phyloP scores from a whole-genome alignment of 2,797 vertebrate species.

The Sternarchorhynchus goeldii region DNA sequence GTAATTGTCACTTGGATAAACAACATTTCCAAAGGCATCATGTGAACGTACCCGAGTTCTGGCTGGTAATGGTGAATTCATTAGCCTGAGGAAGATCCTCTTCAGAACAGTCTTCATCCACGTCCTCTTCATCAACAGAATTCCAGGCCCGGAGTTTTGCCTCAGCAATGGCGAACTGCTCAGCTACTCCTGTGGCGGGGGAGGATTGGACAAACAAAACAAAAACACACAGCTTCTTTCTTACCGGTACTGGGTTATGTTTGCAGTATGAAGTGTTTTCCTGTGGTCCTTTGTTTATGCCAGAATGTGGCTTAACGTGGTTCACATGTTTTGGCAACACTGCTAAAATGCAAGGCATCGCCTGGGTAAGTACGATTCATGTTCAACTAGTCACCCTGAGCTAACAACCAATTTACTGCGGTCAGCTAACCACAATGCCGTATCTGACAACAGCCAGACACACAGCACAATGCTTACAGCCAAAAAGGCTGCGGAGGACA shows the following conservation, averaged over 20 bases:
- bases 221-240: not conserved
- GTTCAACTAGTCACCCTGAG: conserved; percentile 13
- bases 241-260: too few relatives aligned
- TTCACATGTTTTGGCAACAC: too few relatives aligned
- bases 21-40: not conserved
- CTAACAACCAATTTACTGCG: conserved; percentile 32
- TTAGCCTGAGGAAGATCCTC: conserved; percentile 79
- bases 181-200: conserved; percentile 81
- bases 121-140: conserved; percentile 89
- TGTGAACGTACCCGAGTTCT: conserved; percentile 68
- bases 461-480: too few relatives aligned
- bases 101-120: conserved; percentile 83
- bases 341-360: too few relatives aligned
- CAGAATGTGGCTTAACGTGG: too few relatives aligned
- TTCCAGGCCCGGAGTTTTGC: conserved; percentile 97
- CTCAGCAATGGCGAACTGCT: conserved; percentile 97
- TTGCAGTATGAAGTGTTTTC: too few relatives aligned
- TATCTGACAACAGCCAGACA: conserved; percentile 22
- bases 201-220: not conserved
- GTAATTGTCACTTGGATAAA: too few relatives aligned
- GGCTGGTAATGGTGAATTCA: conserved; percentile 65
- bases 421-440: not conserved
- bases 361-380: not conserved
- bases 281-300: too few relatives aligned
- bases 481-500: not conserved